Evolutionary conservation across 2,797 vertebrate species (phyloP).

Genomic region (Enteromius mattozi): DNA sequence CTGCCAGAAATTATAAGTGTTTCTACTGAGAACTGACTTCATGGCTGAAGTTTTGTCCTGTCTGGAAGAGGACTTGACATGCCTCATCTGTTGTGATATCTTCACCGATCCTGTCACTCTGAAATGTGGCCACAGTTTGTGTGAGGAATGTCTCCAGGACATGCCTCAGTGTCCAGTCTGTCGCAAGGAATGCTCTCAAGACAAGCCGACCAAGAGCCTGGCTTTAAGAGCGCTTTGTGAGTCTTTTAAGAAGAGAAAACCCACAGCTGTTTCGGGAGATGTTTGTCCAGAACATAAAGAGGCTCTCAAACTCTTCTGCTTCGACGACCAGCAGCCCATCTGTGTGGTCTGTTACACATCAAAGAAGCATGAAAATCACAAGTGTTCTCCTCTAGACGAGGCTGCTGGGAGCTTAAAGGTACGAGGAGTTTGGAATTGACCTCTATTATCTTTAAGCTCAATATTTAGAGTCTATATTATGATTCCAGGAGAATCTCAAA

Average conservation of each 20-base stretch:
- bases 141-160: constrained; percentile 70
- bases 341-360: constrained; percentile 80
- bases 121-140: constrained; percentile 80
- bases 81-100: constrained; percentile 76
- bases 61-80: constrained; percentile 69
- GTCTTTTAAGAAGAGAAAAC: constrained; percentile 21
- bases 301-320: constrained; percentile 77
- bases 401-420: constrained; percentile 60
- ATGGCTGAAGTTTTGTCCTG: constrained; percentile 27
- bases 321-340: constrained; percentile 72
- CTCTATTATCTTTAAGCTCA: background rate
- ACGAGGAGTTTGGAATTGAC: background rate
- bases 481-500: constrained; percentile 31
- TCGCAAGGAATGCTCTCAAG: constrained; percentile 58
- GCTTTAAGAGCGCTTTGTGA: constrained; percentile 50
- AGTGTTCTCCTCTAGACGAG: constrained; percentile 75
- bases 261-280: constrained; percentile 36
- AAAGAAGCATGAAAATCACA: constrained; percentile 75
- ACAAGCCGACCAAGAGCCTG: constrained; percentile 52
- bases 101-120: constrained; percentile 76
- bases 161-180: constrained; percentile 69
- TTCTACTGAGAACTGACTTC: background rate
- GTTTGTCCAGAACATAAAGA: constrained; percentile 70
- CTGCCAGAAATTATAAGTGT: constrained; percentile 1
- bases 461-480: background rate